Percentiles rank a stretch among this genome's conserved stretches.
Conservation (phyloP, 2,797 vertebrate species). For the Gallinago solitaria region DNA sequence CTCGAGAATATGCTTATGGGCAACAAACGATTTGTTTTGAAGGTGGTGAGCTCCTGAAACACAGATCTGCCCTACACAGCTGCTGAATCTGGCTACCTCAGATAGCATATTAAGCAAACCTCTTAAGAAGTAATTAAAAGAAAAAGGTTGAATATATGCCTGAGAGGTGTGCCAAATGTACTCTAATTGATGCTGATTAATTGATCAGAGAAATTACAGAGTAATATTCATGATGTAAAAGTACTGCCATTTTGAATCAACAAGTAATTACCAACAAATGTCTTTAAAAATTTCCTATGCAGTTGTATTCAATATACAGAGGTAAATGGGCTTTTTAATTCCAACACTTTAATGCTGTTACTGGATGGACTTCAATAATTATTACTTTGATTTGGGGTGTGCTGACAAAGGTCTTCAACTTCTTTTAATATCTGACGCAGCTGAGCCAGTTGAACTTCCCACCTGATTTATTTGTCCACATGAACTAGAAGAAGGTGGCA, state of each 20-base stretch:
- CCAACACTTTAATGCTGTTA: neutral
- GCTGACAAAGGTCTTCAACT: neutral
- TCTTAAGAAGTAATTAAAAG: neutral
- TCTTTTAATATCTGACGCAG: neutral
- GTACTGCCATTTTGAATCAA: neutral
- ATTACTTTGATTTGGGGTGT: neutral
- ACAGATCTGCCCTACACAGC: neutral
- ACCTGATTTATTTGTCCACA: neutral
- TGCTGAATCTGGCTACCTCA: neutral
- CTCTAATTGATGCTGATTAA: neutral
- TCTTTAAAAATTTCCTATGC: neutral
- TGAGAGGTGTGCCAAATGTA: neutral
- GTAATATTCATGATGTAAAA: neutral
- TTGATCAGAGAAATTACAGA: neutral
- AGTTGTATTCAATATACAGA: neutral
- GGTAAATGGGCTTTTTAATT: neutral
- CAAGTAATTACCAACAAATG: neutral
- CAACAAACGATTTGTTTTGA: neutral
- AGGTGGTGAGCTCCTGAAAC: neutral
- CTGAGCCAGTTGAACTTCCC: neutral
- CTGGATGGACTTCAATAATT: neutral
- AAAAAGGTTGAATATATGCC: neutral
- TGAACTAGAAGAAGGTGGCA: neutral
- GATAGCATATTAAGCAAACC: neutral
- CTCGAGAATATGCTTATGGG: fast-evolving